A percentile compares a stretch with the other conserved stretches of the same genome.
These are phyloP conservation scores for Pyrgus malvae DNA, from an alignment of 2,888 invertebrate species.

Conservation along the genomic window DNA sequence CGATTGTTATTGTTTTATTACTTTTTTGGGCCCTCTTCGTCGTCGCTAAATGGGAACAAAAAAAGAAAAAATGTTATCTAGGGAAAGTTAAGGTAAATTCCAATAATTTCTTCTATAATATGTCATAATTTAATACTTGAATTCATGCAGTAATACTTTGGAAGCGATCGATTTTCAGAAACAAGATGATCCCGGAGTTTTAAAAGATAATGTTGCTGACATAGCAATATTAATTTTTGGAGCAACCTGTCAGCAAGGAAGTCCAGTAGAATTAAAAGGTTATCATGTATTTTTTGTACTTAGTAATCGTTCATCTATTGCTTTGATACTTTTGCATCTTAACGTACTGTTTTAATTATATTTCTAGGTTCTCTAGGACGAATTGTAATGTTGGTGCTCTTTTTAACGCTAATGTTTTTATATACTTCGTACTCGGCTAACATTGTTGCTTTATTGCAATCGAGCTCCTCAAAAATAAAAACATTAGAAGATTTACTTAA, in stretches of 20 bases:
- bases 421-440: conserved; percentile 90
- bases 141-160: not conserved
- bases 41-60: conserved; percentile 36
- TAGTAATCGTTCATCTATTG: too few relatives aligned
- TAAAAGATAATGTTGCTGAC: conserved; percentile 71
- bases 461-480: conserved; percentile 85
- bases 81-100: not conserved
- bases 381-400: conserved; percentile 83
- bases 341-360: conserved; percentile 10
- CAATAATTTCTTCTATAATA: not conserved
- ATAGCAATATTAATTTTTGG: conserved; percentile 80
- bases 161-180: conserved; percentile 49
- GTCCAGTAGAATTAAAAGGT: conserved; percentile 72
- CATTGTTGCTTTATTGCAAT: conserved; percentile 88
- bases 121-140: not conserved
- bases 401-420: conserved; percentile 85
- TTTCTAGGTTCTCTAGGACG: conserved; percentile 76
- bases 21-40: conserved; percentile 62
- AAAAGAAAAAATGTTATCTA: conserved; percentile 34
- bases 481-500: conserved; percentile 84
- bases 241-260: conserved; percentile 85
- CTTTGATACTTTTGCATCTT: too few relatives aligned
- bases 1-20: conserved; percentile 67
- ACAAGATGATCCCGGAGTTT: conserved; percentile 49
- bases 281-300: conserved; percentile 1